Base-by-base conservation (phyloP, 1,140 invertebrate species). In the Andrena cerasifolii region DNA sequence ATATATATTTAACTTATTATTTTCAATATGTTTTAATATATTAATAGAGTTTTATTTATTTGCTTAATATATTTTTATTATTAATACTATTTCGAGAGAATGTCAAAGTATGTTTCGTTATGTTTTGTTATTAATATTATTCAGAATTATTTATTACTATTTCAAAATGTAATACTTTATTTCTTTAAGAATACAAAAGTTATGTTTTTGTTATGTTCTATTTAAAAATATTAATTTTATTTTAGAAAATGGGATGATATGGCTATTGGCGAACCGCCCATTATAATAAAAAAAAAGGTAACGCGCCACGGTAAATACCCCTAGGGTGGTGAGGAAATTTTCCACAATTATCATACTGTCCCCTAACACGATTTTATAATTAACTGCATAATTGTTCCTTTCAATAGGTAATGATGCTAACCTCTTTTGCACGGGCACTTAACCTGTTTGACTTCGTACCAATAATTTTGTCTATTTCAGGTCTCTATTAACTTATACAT, bases 221-320 rank as follows among this genome's bases (percentile, higher is more conserved):
- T 51, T 51, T 51, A 0, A 51, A 51, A n/a, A 21, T 21, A 49
- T 49, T 12, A 21, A 51, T 51, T 51, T 51, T 51, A 51, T 51
- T 51, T 51, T 51, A 24, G 18, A 51, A 51, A 51, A 21, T 51
- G n/a, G 49, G 49, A 21, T 51, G 49, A 51, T 51, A 51, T 51
- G n/a, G 49, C 49, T 51, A 51, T 54, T 12, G 24, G 53, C 24
- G 53, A 54, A 54, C 53, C 53, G 28, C 53, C 53, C 53, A 54
- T 54, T 54, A 54, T 54, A 28, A 54, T 54, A 28, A 54, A 28
- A 54, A n/a, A 54, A 21, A 54, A 54, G 53, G 53, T 54, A 54
- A 54, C 24, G 36, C 36, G 36, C 36, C 36, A 40, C 10, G 36
- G 36, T 40, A 40, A 40, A 54, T 28, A 26, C 53, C 24, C 53